These are phyloP conservation scores for Calonectris borealis DNA, from an alignment of 2,113 vertebrate species.

Conservation along the genomic window DNA sequence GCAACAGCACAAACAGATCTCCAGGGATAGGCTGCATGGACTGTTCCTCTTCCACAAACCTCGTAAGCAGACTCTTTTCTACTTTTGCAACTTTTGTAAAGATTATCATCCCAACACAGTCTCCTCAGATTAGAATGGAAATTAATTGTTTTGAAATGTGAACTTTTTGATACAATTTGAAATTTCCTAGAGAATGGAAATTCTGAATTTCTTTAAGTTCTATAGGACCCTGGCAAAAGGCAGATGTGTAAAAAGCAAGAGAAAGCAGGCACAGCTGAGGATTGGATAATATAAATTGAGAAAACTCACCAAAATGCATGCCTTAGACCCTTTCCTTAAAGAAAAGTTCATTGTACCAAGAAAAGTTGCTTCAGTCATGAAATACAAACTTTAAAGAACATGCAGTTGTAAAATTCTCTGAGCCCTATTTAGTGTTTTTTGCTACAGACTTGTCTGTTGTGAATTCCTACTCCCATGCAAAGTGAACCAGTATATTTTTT, in stretches of 20 bases:
- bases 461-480: conserved; percentile 32
- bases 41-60: background rate
- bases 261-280: background rate
- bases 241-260: background rate
- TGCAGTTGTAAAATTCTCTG: background rate
- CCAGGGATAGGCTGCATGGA: background rate
- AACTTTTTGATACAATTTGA: background rate
- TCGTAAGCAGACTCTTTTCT: background rate
- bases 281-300: conserved; percentile 16
- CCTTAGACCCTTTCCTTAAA: background rate
- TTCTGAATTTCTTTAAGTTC: background rate
- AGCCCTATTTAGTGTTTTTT: conserved; percentile 7
- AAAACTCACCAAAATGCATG: background rate
- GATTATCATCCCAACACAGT: background rate
- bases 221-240: background rate
- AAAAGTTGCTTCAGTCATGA: background rate
- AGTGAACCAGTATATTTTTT: conserved; percentile 32
- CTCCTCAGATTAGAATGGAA: background rate
- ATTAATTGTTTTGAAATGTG: background rate
- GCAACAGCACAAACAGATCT: background rate
- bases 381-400: background rate
- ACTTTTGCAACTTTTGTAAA: background rate
- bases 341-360: conserved; percentile 6
- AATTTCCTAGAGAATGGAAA: background rate
- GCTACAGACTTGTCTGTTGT: background rate